These are phyloP conservation scores for Pristis pectinata DNA, from an alignment of 2,797 vertebrate species.

Conservation along the genomic window DNA sequence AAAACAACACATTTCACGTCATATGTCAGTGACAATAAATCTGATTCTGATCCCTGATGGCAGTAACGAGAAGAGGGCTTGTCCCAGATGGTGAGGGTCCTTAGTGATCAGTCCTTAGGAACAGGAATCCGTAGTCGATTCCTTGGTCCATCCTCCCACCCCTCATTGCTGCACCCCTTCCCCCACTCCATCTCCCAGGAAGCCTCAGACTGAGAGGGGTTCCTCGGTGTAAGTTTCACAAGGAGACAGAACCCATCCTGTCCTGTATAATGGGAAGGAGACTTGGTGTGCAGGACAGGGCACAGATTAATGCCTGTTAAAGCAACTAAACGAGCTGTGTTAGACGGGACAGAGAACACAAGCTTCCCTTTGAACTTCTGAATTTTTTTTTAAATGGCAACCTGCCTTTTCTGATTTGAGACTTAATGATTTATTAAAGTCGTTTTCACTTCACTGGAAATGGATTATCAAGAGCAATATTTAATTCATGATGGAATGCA, in stretches of 20 bases:
- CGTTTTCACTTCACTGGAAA: conserved; percentile 57
- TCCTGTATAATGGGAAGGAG: background rate
- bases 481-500: conserved; percentile 68
- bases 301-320: background rate
- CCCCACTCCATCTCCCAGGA: too few relatives aligned
- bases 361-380: conserved; percentile 45
- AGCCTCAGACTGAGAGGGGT: too few relatives aligned
- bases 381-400: conserved; percentile 41
- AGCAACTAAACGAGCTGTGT: conserved; percentile 32
- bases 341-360: conserved; percentile 44
- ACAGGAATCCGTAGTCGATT: background rate
- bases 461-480: conserved; percentile 59
- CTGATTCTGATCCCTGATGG: too few relatives aligned
- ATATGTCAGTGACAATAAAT: too few relatives aligned
- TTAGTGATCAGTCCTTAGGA: too few relatives aligned
- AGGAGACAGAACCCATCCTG: background rate
- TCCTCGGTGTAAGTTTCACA: conserved; percentile 28
- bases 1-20: too few relatives aligned
- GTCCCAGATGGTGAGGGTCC: too few relatives aligned
- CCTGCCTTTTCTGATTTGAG: conserved; percentile 50
- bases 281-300: background rate
- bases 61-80: too few relatives aligned
- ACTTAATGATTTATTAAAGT: conserved; percentile 60
- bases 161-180: background rate
- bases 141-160: background rate